A percentile compares a stretch with the other conserved stretches of the same genome.
Conservation (phyloP, 2,888 invertebrate genomes). For the Cephus pulcher region DNA sequence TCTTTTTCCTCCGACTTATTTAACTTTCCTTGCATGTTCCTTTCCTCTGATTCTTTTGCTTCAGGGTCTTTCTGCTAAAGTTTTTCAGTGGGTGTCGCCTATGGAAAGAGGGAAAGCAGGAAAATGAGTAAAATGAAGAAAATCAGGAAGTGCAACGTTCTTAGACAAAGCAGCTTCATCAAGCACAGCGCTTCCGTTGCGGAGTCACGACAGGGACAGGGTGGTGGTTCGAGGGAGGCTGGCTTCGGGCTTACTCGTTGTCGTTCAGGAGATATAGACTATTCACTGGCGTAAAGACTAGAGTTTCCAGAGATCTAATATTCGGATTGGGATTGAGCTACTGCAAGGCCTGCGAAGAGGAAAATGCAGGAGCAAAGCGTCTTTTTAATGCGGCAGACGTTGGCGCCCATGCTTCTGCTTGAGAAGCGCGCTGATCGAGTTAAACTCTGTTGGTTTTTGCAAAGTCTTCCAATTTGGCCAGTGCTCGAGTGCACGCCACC, state of each 20-base stretch:
- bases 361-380: neutral
- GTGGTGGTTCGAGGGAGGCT: neutral
- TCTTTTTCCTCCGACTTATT: neutral
- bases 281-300: slow-evolving; percentile 37
- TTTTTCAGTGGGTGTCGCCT: too few species aligned
- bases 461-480: neutral
- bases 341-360: neutral
- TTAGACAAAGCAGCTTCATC: slow-evolving; percentile 30
- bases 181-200: slow-evolving; percentile 14
- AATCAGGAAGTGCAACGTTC: too few species aligned
- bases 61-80: too few species aligned
- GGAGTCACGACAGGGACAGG: neutral
- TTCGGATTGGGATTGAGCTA: slow-evolving; percentile 38
- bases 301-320: slow-evolving; percentile 47
- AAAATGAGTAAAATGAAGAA: too few species aligned
- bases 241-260: slow-evolving; percentile 8
- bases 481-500: too few species aligned
- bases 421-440: slow-evolving; percentile 40
- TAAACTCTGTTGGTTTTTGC: slow-evolving; percentile 31
- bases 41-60: too few species aligned
- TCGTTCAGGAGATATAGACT: slow-evolving; percentile 32
- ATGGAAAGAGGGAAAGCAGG: too few species aligned
- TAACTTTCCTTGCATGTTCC: too few species aligned
- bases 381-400: too few species aligned
- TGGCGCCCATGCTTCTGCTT: slow-evolving; percentile 24